Evolutionary conservation across 2,888 invertebrate species (phyloP), one percentile per base, ranked within the genome.

Genomic region (Lasioglossum marginatum): DNA sequence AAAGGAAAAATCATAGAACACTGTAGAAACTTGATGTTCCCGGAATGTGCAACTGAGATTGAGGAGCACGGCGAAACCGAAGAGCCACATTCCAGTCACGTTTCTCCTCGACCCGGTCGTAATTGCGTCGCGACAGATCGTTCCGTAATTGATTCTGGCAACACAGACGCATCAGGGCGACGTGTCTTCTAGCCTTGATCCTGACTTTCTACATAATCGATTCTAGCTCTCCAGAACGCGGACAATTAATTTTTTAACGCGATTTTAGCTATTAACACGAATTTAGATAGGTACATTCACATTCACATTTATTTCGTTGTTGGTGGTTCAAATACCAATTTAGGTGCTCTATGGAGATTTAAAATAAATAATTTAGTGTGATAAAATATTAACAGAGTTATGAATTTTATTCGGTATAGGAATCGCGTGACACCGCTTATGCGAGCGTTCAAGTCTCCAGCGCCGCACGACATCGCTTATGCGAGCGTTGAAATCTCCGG

Each of bases 101-200:
- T 73, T 76, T 37, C 76, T 79, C 81, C 77, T 82, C 83, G 68
- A 73, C 72, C n/a, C 16, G 52, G 14, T 52, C 57, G 74, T 72
- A 82, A 88, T 86, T 79, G 77, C 45, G 45, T 43, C 31, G 75
- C 34, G 75, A 83, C 81, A 23, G 73, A 48, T 72, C 71, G 52
- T 31, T 63, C 63, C 71, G 74, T 79, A 88, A 88, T 79, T 77
- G 87, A 85, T 81, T 81, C 68, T 27, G 45, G 31, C 12, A 57
- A 75, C 83, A 43, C 27, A 31, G 60, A 52, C 60, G 52, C 40
- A 31, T 63, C 63, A 1, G 19, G 12, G 34, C 43, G 52, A 82
- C 74, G 68, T 57, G 37, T n/a, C 40, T 40, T 77, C 14, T 48
- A 81, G 83, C 79, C 83, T 75, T 79, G 74, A 78, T 73, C 73